Evolutionary conservation across 1,140 invertebrate genomes (phyloP).

Genomic region (Penaeus vannamei): DNA sequence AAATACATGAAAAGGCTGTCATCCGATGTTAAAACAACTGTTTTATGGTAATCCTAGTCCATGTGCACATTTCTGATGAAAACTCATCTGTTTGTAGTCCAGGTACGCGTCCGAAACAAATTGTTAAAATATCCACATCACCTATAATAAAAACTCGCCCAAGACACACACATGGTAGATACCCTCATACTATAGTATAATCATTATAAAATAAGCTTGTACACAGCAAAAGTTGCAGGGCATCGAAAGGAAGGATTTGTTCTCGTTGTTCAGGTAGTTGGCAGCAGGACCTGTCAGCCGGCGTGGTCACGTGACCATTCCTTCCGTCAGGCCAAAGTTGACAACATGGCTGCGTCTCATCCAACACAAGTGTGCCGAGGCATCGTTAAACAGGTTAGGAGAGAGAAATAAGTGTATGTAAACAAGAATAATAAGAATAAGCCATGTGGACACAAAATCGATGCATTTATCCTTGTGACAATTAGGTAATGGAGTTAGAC

Average conservation of each 20-base stretch:
- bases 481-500: not conserved
- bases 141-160: not conserved
- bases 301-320: conserved; percentile 54
- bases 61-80: conserved; percentile 20
- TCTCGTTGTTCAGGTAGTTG: not conserved
- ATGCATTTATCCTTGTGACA: not conserved
- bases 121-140: conserved; percentile 12
- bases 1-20: too few species aligned
- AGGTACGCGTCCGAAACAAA: conserved; percentile 34
- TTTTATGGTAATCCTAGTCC: too few species aligned
- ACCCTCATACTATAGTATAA: not conserved
- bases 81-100: conserved; percentile 51
- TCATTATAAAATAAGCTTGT: not conserved
- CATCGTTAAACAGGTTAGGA: conserved; percentile 54
- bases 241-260: not conserved
- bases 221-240: too few species aligned
- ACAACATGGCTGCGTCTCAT: conserved; percentile 59
- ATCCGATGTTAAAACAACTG: too few species aligned
- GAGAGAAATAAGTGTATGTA: not conserved
- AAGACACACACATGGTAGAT: not conserved
- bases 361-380: conserved; percentile 54
- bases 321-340: conserved; percentile 43
- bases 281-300: conserved; percentile 7
- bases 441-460: not conserved
- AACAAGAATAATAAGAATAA: not conserved